Evolutionary conservation across 2,797 vertebrate genomes (phyloP).

Genomic region (Falco novaeseelandiae): DNA sequence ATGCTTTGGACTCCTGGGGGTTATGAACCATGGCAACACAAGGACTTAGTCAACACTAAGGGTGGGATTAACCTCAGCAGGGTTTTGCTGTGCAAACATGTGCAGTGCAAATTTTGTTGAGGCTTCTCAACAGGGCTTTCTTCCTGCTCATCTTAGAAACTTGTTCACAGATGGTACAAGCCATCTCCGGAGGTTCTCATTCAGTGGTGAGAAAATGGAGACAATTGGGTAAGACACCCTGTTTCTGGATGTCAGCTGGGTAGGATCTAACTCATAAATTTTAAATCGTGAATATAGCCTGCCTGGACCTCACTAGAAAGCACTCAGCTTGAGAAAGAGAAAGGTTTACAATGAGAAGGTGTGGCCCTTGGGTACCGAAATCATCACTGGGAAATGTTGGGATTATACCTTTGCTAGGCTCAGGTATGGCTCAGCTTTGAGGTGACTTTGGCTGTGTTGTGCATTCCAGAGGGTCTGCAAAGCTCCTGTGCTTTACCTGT

Average conservation of each 20-base stretch:
- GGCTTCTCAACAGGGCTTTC: not conserved
- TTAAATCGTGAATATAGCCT: not conserved
- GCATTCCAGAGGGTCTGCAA: not conserved
- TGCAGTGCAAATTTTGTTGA: not conserved
- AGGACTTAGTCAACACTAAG: not conserved
- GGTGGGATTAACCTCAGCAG: not conserved
- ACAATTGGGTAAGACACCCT: not conserved
- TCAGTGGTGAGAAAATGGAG: not conserved
- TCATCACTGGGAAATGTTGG: not conserved
- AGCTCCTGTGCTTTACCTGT: not conserved
- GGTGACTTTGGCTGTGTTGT: not conserved
- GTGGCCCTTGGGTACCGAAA: not conserved
- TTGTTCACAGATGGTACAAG: not conserved
- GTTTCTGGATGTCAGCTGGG: not conserved
- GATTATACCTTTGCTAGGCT: not conserved
- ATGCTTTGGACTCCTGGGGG: not conserved
- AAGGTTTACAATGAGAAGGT: not conserved
- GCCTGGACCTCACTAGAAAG: not conserved
- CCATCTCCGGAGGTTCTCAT: not conserved
- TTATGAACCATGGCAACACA: accelerated
- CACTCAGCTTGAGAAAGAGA: not conserved
- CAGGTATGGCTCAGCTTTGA: not conserved
- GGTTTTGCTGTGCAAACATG: not conserved
- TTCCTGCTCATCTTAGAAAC: not conserved
- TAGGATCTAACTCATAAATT: not conserved